Percentiles rank a stretch among this genome's conserved stretches.
Conservation (phyloP, 2,888 invertebrate genomes). For the Stenichneumon culpator region DNA sequence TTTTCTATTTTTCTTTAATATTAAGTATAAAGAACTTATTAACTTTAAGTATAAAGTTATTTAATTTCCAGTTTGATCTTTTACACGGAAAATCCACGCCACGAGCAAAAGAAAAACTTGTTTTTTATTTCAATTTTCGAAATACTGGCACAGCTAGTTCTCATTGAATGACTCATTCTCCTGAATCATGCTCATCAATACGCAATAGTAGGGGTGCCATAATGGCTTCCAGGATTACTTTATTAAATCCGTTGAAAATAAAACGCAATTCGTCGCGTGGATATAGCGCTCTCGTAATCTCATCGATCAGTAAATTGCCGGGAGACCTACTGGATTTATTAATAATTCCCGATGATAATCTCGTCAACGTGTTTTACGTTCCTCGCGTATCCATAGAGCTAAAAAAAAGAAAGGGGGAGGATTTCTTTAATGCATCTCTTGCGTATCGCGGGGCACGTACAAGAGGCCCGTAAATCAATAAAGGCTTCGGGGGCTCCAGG, state of each 20-base stretch:
- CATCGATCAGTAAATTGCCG: slow-evolving; percentile 40
- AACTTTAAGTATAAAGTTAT: no score
- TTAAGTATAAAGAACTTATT: no score
- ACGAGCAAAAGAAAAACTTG: not conserved
- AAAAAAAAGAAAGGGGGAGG: slow-evolving; percentile 1
- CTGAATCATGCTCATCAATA: not conserved
- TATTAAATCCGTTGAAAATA: not conserved
- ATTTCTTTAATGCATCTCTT: slow-evolving; percentile 41
- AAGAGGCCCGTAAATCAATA: slow-evolving; percentile 45
- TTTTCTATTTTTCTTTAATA: not conserved
- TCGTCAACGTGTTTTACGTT: slow-evolving; percentile 23
- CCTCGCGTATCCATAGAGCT: not conserved
- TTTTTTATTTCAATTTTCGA: not conserved
- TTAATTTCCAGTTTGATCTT: not conserved
- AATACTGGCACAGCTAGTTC: not conserved
- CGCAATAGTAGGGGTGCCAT: not conserved
- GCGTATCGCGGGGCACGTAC: slow-evolving; percentile 37
- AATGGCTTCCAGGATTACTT: not conserved
- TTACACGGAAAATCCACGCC: not conserved
- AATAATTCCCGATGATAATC: slow-evolving; percentile 56
- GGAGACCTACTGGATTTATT: slow-evolving; percentile 33
- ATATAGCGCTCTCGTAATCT: slow-evolving; percentile 14
- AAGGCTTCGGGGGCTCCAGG: slow-evolving; percentile 37
- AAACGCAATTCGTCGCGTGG: not conserved
- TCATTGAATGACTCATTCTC: not conserved